phyloP scores from a whole-genome alignment of 2,797 vertebrate species.

The Lithobates pipiens region DNA sequence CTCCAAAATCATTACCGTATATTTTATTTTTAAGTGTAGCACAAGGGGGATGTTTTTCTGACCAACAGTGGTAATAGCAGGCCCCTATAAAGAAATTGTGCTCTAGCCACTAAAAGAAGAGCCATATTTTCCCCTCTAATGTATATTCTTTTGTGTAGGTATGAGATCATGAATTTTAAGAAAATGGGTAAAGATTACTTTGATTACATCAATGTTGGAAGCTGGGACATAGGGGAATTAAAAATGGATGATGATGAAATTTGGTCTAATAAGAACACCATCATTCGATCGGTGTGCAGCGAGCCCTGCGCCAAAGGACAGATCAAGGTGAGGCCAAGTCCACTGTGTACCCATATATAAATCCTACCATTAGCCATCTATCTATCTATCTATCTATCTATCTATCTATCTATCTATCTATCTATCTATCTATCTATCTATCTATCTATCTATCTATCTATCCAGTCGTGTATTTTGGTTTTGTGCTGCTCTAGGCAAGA shows the following conservation, averaged over 20 bases:
- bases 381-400: no score
- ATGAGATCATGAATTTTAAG: slow-evolving; percentile 99
- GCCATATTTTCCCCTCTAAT: not conserved
- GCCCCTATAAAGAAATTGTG: no score
- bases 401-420: no score
- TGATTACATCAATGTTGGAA: slow-evolving; percentile 95
- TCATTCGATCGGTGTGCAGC: slow-evolving; percentile 96
- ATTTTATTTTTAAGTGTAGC: no score
- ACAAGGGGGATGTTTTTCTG: no score
- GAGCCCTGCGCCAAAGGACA: slow-evolving; percentile 96
- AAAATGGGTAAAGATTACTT: slow-evolving; percentile 97
- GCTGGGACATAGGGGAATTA: slow-evolving; percentile 95
- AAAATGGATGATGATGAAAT: slow-evolving; percentile 96
- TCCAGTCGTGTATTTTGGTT: no score
- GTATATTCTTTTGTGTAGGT: slow-evolving; percentile 74
- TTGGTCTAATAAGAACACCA: slow-evolving; percentile 87
- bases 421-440: no score
- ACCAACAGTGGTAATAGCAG: no score
- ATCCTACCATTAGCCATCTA: no score
- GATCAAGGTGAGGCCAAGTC: slow-evolving; percentile 86
- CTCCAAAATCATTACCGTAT: no score
- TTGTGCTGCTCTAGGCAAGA: no score
- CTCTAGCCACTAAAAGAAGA: not conserved
- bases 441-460: no score
- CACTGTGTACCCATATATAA: not conserved